Conservation (phyloP, 2,113 vertebrate species). For the Oreochromis aureus region DNA sequence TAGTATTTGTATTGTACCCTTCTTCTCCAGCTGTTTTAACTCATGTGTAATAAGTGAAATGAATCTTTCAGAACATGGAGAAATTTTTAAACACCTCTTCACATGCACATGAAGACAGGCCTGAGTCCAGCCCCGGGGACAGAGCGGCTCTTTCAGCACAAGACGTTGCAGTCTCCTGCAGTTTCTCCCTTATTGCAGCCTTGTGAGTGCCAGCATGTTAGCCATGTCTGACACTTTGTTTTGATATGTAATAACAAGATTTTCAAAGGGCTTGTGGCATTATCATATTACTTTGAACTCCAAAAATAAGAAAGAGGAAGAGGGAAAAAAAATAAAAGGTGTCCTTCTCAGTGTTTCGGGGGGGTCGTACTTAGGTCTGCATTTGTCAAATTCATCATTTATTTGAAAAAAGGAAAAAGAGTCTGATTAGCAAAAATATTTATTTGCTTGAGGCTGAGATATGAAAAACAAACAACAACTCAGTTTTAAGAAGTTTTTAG, state of each 20-base stretch:
- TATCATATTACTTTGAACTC: constrained; percentile 39
- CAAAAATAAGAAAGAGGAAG: neutral
- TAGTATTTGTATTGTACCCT: neutral
- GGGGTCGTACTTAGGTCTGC: constrained; percentile 1
- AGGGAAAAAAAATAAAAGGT: neutral
- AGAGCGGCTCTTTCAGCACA: constrained; percentile 5
- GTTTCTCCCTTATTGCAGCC: constrained; percentile 34
- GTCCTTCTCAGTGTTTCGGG: neutral
- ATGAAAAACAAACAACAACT: neutral
- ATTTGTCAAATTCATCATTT: constrained; percentile 17
- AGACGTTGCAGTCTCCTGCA: constrained; percentile 38
- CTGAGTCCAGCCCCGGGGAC: constrained; percentile 17
- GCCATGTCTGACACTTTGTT: constrained; percentile 35
- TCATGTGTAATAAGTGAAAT: neutral
- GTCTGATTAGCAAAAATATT: constrained; percentile 38
- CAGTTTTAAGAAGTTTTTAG: neutral
- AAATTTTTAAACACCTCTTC: constrained; percentile 17
- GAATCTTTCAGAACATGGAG: neutral
- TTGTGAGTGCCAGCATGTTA: constrained; percentile 50
- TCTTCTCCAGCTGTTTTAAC: neutral
- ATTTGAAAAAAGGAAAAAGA: neutral
- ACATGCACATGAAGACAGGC: neutral
- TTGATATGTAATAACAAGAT: constrained; percentile 21
- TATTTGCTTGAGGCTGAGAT: neutral
- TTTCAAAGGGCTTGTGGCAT: constrained; percentile 32